Evolutionary conservation across 2,113 vertebrate species (phyloP), one percentile per base, ranked within the genome.

Genomic region (Actenoides lindsayi): DNA sequence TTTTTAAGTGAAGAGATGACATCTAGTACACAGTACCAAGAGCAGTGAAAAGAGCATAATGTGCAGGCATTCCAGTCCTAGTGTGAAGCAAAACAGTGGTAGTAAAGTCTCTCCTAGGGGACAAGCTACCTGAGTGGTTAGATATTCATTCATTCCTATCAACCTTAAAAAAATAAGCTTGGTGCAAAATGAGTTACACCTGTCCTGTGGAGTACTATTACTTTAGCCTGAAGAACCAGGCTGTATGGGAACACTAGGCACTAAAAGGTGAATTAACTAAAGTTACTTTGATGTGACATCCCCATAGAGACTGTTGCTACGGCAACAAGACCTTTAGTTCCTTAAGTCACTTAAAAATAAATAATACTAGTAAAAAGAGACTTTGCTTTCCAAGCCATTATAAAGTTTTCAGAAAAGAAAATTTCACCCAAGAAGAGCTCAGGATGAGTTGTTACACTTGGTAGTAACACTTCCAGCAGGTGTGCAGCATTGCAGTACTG

Each of bases 241-340:
- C 39, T 80, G 39, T 28, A 87, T 28, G 20, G 57, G 33, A 92
- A 90, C 33, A 25, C 6, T 1, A 14, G 69, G 39, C 73, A 31
- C 0, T 2, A 35, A 16, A 54, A 94, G 84, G 84, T 91, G 90
- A 84, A 91, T 85, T 18, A n/a, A 69, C 87, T 31, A 25, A 94
- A 83, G 75, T 95, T 79, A 59, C 83, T 63, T 73, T 31, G 87
- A 91, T 63, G 82, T 83, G 87, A 95, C 89, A 87, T 84, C 65
- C 93, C 87, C 87, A 85, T 50, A 94, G 91, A 79, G 59, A 85
- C 44, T n/a, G 94, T 57, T 79, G 70, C 89, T 92, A 74, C 65
- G 93, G 92, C 87, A 95, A 93, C 83, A 37, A 82, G 86, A 75
- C 92, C 89, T 96, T 80, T 19, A 83, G 37, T 11, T 81, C 63